These are phyloP conservation scores for Hippocampus zosterae DNA, from an alignment of 2,113 vertebrate genomes.

Conservation along the genomic window DNA sequence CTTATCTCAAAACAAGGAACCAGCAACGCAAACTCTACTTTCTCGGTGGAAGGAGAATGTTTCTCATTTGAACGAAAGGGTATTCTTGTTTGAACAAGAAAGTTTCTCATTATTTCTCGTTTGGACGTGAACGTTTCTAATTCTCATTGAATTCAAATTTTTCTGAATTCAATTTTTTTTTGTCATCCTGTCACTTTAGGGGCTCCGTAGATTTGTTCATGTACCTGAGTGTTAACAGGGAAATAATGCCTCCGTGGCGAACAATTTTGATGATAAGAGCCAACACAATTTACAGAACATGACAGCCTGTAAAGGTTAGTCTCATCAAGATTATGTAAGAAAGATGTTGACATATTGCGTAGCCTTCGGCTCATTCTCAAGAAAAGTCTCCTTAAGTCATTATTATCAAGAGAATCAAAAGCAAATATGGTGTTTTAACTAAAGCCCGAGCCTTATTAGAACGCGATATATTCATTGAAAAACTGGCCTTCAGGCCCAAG, in stretches of 20 bases:
- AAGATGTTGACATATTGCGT: constrained; percentile 13
- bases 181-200: not conserved
- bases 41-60: no score
- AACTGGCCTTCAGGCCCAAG: not conserved
- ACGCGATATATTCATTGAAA: not conserved
- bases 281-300: constrained; percentile 8
- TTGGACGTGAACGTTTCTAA: no score
- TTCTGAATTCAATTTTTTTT: not conserved
- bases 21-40: no score
- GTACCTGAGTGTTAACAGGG: not conserved
- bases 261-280: constrained; percentile 16
- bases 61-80: no score
- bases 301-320: constrained; percentile 24
- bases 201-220: not conserved
- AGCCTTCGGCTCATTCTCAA: not conserved
- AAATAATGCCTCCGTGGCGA: not conserved
- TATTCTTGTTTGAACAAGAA: no score
- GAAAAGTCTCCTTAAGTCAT: not conserved
- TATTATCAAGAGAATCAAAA: not conserved
- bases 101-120: no score
- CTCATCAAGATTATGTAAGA: constrained; percentile 24
- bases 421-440: not conserved
- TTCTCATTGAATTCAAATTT: not conserved
- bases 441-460: not conserved
- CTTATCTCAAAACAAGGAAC: no score